These are phyloP conservation scores for Argynnis bischoffii DNA, from an alignment of 2,888 invertebrate genomes.

Conservation along the genomic window DNA sequence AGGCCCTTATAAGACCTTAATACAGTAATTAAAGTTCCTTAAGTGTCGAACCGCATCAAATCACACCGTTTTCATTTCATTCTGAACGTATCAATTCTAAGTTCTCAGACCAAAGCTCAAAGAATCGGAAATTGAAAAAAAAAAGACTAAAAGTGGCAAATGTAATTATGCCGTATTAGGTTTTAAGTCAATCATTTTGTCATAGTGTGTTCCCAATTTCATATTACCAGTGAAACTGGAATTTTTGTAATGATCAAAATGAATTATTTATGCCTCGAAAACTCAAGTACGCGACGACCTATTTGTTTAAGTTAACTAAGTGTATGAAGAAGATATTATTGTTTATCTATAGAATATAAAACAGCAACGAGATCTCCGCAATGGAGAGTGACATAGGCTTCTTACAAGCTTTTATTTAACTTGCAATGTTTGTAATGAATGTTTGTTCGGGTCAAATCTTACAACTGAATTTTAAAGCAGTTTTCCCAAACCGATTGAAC, in stretches of 20 bases:
- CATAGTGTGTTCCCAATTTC: slow-evolving; percentile 11
- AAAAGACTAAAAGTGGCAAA: slow-evolving; percentile 20
- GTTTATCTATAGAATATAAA: not conserved
- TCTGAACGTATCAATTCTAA: slow-evolving; percentile 18
- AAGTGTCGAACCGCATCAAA: slow-evolving; percentile 37
- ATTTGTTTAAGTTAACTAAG: slow-evolving; percentile 1
- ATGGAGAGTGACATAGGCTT: too few relatives aligned
- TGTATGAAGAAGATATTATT: not conserved
- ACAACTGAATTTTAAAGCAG: too few relatives aligned
- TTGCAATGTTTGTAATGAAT: too few relatives aligned
- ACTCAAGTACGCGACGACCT: slow-evolving; percentile 12
- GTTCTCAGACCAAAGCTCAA: slow-evolving; percentile 16
- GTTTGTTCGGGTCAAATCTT: too few relatives aligned
- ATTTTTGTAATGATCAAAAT: slow-evolving; percentile 21
- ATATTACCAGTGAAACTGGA: slow-evolving; percentile 18
- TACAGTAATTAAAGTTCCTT: slow-evolving; percentile 36
- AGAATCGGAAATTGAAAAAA: slow-evolving; percentile 11
- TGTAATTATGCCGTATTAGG: slow-evolving; percentile 28
- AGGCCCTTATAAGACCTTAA: slow-evolving; percentile 36
- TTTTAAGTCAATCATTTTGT: slow-evolving; percentile 28
- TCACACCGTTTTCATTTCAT: slow-evolving; percentile 27
- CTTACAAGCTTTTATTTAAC: too few relatives aligned
- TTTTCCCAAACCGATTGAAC: too few relatives aligned
- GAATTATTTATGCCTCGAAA: slow-evolving; percentile 18
- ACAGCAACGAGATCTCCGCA: too few relatives aligned